Evolutionary conservation across 1,140 invertebrate genomes (phyloP), one percentile per base, ranked within the genome.

Genomic region (Ooceraea biroi): DNA sequence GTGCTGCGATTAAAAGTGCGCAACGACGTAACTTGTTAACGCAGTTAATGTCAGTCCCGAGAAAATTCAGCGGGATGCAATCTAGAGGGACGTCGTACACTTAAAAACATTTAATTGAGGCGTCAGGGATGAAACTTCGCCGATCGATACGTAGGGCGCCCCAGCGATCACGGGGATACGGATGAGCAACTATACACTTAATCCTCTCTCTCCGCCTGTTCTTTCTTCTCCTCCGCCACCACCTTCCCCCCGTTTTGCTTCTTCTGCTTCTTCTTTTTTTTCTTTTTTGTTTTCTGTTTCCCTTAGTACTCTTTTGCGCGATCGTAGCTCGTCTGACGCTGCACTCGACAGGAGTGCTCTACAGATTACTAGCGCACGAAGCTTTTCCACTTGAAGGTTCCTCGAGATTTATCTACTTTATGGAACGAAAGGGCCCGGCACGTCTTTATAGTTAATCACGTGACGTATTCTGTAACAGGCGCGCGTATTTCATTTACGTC

Each of bases 331-430:
- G 57, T 74, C 69, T 72, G 57, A 82, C 8, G 57, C 12, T 82
- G 69, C 78, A 60, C 78, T 82, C 44, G 73, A 82, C 44, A 61
- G 27, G 57, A 82, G 44, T 22, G 68, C 71, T 74, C 71, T 82
- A 82, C 57, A 60, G 57, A 74, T 82, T 74, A 50, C 55, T 74
- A 82, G 69, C 55, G 57, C 61, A 74, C 68, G 57, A 60, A 61
- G 46, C 46, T 74, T 74, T 52, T 41, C 46, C 30, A 41, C 55
- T 82, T 55, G 69, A 82, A 74, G 44, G 27, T 82, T 61, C 44
- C 27, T 69, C 41, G 76, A 73, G 78, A 74, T 80, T 80, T 84
- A 65, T 83, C 82, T 83, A 76, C 60, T 83, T 76, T 61, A 80
- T 69, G n/a, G 44, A 82, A 77, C 52, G 77, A 58, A 68, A 48